Percentiles rank a stretch among this genome's conserved stretches.
These are phyloP conservation scores for Cotesia typhae DNA, from an alignment of 1,140 invertebrate genomes.

Conservation along the genomic window DNA sequence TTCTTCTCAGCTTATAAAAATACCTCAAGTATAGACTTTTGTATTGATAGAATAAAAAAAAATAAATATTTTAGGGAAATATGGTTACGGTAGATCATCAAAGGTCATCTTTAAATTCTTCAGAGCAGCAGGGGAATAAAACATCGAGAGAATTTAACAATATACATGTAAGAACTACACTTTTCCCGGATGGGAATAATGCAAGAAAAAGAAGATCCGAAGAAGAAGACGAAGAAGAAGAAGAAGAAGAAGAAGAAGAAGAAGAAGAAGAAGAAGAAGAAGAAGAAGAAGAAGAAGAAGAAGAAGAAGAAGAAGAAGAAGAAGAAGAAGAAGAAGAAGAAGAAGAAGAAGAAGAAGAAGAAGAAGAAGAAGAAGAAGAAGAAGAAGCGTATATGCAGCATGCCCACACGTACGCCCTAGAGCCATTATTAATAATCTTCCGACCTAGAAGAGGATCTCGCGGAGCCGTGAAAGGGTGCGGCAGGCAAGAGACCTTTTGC, in stretches of 20 bases:
- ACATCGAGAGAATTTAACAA: not conserved
- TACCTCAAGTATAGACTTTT: too few relatives aligned
- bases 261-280: not conserved
- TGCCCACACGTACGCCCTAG: constrained; percentile 39
- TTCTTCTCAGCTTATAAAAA: too few relatives aligned
- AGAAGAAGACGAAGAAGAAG: constrained; percentile 1
- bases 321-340: constrained; percentile 10
- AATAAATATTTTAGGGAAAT: too few relatives aligned
- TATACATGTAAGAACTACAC: constrained; percentile 9
- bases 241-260: constrained; percentile 3
- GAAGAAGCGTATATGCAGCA: constrained; percentile 14
- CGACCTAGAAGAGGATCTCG: constrained; percentile 38
- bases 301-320: constrained; percentile 5
- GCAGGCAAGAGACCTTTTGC: constrained; percentile 35
- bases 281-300: not conserved
- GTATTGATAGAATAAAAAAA: too few relatives aligned
- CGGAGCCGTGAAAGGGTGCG: constrained; percentile 33
- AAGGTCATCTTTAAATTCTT: constrained; percentile 27
- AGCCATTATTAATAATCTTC: constrained; percentile 40
- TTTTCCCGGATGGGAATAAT: constrained; percentile 8
- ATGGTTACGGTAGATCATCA: constrained; percentile 32
- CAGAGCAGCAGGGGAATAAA: not conserved
- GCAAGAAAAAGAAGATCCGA: not conserved
- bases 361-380: constrained; percentile 4
- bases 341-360: not conserved